Conservation (phyloP, 2,797 vertebrate species). For the Rhyacichthys aspro region DNA sequence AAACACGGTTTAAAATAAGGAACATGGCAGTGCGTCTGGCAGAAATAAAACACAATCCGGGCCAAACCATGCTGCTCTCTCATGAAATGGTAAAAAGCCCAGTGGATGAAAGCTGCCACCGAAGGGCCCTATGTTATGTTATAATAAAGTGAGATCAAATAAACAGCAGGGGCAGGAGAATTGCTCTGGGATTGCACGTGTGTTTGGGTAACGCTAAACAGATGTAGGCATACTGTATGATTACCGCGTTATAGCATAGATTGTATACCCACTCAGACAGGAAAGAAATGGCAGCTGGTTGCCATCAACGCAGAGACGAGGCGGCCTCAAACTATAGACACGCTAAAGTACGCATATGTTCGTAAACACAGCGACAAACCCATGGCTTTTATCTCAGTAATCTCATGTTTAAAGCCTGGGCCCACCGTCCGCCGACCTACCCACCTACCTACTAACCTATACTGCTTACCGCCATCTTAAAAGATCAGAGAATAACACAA, state of each 20-base stretch:
- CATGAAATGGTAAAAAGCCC: slow-evolving; percentile 37
- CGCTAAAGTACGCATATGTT: slow-evolving; percentile 51
- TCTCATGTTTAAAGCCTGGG: slow-evolving; percentile 63
- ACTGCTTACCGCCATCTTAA: slow-evolving; percentile 59
- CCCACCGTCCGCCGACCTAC: slow-evolving; percentile 50
- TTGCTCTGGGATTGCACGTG: slow-evolving; percentile 59
- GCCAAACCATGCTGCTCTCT: slow-evolving; percentile 29
- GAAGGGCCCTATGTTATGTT: slow-evolving; percentile 49
- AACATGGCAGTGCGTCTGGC: slow-evolving; percentile 26
- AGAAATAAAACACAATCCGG: slow-evolving; percentile 28
- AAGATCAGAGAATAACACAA: slow-evolving; percentile 67
- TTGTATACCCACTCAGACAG: slow-evolving; percentile 74
- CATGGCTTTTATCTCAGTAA: slow-evolving; percentile 64
- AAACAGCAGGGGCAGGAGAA: slow-evolving; percentile 55
- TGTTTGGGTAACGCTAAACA: slow-evolving; percentile 72
- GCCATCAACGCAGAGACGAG: slow-evolving; percentile 65
- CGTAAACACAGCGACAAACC: slow-evolving; percentile 34
- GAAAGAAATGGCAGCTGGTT: slow-evolving; percentile 76
- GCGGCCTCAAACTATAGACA: slow-evolving; percentile 61
- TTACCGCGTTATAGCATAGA: slow-evolving; percentile 68
- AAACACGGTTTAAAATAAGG: slow-evolving; percentile 22
- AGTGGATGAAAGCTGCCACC: slow-evolving; percentile 62
- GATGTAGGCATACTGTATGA: slow-evolving; percentile 74
- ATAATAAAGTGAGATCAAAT: slow-evolving; percentile 73
- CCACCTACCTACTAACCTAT: slow-evolving; percentile 33